These are phyloP conservation scores for Syngnathus scovelli DNA, from an alignment of 2,113 vertebrate species.

Conservation along the genomic window DNA sequence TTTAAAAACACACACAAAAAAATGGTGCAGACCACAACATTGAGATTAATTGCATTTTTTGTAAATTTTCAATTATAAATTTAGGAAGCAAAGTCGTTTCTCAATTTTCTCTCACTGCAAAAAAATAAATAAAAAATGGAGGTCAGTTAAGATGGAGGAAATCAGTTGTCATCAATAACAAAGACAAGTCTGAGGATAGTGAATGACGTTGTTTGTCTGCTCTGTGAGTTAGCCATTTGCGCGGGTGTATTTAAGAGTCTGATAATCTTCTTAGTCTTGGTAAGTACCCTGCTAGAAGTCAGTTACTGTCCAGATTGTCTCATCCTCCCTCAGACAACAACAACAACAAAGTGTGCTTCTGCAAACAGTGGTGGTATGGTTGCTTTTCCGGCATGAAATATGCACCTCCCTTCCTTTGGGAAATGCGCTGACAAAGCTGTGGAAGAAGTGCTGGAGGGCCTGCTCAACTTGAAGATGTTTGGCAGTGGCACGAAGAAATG, in stretches of 20 bases:
- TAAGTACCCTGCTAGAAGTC: constrained; percentile 72
- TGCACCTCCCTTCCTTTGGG: constrained; percentile 61
- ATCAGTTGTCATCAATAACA: background rate
- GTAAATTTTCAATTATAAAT: no score
- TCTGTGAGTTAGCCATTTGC: constrained; percentile 55
- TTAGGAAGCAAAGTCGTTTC: background rate
- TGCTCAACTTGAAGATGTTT: constrained; percentile 72
- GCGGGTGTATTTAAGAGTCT: constrained; percentile 73
- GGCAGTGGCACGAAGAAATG: constrained; percentile 71
- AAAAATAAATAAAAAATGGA: background rate
- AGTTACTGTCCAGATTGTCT: constrained; percentile 76
- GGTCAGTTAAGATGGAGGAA: background rate
- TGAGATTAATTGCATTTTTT: no score
- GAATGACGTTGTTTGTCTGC: constrained; percentile 43
- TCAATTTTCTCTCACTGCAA: background rate
- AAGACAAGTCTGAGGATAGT: constrained; percentile 19
- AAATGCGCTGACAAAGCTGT: constrained; percentile 44
- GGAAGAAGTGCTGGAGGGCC: constrained; percentile 45
- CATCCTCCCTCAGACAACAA: constrained; percentile 69
- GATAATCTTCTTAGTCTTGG: constrained; percentile 84
- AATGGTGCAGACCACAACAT: no score
- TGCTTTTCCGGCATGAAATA: constrained; percentile 49
- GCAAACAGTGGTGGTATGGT: constrained; percentile 54
- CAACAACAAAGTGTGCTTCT: constrained; percentile 54
- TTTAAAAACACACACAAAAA: no score